Percentiles rank a stretch among this genome's conserved stretches.
Conservation (phyloP, 23 tunicate species). For the Pegea sp. region DNA sequence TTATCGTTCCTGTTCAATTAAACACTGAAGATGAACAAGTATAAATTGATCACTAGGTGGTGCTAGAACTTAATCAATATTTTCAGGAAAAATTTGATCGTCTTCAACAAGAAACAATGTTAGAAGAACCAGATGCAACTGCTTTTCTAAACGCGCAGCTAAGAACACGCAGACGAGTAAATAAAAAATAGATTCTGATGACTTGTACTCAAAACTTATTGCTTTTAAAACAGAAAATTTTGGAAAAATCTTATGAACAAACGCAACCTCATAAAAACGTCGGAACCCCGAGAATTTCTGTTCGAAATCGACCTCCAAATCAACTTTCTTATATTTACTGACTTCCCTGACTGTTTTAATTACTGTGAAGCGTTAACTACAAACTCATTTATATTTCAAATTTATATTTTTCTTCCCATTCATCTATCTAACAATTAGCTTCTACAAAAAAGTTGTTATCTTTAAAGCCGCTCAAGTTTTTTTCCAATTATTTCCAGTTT, state of each 20-base stretch:
- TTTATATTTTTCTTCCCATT: too few species aligned
- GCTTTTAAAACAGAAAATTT: not conserved
- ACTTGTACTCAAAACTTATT: not conserved
- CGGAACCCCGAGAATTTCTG: constrained; percentile 17
- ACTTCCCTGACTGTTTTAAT: too few species aligned
- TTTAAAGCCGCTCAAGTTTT: too few species aligned
- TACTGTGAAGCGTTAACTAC: too few species aligned
- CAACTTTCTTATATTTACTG: constrained; percentile 26
- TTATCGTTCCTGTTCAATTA: constrained; percentile 19
- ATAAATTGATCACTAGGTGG: not conserved
- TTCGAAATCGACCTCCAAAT: constrained; percentile 37
- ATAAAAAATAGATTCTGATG: not conserved
- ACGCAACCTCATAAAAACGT: constrained; percentile 24
- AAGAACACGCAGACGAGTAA: constrained; percentile 32
- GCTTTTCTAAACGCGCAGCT: constrained; percentile 64
- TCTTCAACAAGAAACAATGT: constrained; percentile 31
- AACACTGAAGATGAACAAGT: constrained; percentile 73
- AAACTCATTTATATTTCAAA: too few species aligned
- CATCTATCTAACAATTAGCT: too few species aligned
- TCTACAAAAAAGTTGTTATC: too few species aligned
- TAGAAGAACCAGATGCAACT: constrained; percentile 46
- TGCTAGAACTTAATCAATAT: not conserved
- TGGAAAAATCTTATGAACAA: constrained; percentile 28
- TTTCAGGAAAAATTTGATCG: constrained; percentile 69
- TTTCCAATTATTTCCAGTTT: too few species aligned